A percentile compares a stretch with the other conserved stretches of the same genome.
Conservation (phyloP, 2,888 invertebrate genomes). For the Heliconius cydno region DNA sequence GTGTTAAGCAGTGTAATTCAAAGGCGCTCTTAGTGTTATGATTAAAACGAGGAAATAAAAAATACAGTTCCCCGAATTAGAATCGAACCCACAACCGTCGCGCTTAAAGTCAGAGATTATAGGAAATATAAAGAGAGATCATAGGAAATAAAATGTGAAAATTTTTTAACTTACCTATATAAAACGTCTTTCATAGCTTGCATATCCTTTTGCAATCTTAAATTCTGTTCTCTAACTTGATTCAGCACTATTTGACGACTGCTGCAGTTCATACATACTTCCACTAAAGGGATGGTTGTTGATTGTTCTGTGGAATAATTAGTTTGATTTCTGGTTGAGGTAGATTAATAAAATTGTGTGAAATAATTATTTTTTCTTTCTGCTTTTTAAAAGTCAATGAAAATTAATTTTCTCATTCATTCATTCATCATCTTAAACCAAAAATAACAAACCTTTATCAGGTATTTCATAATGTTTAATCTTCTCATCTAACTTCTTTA, state of each 20-base stretch:
- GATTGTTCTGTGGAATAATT: conserved; percentile 52
- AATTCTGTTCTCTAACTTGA: conserved; percentile 81
- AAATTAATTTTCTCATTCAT: too few species aligned
- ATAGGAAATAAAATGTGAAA: too few species aligned
- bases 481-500: conserved; percentile 66
- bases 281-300: conserved; percentile 70
- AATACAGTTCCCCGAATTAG: neutral
- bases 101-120: neutral
- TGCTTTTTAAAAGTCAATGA: too few species aligned
- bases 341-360: neutral
- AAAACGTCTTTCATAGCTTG: conserved; percentile 90
- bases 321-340: neutral
- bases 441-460: conserved; percentile 63
- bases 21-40: neutral
- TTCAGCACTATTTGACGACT: conserved; percentile 78
- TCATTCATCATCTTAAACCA: too few species aligned
- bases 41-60: neutral
- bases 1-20: neutral
- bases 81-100: neutral
- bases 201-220: conserved; percentile 86
- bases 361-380: neutral
- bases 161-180: conserved; percentile 77
- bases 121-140: too few species aligned
- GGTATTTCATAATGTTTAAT: conserved; percentile 71
- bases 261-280: conserved; percentile 79